Evolutionary conservation across 2,113 vertebrate species (phyloP).

Genomic region (Diadophis punctatus): DNA sequence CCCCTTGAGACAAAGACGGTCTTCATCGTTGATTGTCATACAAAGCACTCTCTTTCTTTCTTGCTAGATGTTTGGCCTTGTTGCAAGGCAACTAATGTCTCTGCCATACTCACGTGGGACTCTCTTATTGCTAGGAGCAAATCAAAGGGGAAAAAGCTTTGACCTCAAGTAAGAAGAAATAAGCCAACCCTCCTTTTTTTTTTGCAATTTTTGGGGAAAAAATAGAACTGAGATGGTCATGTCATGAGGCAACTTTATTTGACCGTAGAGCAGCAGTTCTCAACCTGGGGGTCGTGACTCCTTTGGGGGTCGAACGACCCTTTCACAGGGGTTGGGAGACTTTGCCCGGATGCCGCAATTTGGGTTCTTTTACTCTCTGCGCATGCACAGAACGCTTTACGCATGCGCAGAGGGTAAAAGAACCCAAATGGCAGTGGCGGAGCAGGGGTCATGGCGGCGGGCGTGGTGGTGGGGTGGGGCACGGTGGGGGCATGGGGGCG

Average conservation of each 20-base stretch:
- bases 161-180: neutral
- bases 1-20: conserved; percentile 1
- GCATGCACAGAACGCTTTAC: too few relatives aligned
- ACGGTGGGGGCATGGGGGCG: too few relatives aligned
- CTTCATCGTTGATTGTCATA: neutral
- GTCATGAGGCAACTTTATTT: neutral
- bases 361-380: too few relatives aligned
- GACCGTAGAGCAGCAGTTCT: too few relatives aligned
- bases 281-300: too few relatives aligned
- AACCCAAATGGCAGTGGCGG: too few relatives aligned
- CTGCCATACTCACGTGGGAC: neutral
- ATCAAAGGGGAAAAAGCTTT: neutral
- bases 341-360: too few relatives aligned
- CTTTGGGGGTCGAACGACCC: too few relatives aligned
- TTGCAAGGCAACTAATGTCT: neutral
- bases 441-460: too few relatives aligned
- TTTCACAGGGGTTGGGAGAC: too few relatives aligned
- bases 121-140: neutral
- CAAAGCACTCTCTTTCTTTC: conserved; percentile 10
- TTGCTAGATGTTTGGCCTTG: neutral
- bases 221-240: neutral
- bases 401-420: too few relatives aligned
- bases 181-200: neutral
- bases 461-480: too few relatives aligned
- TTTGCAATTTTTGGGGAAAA: neutral